A percentile compares a stretch with the other conserved stretches of the same genome.
phyloP scores from a whole-genome alignment of 2,888 invertebrate genomes.

The Diploptera punctata region DNA sequence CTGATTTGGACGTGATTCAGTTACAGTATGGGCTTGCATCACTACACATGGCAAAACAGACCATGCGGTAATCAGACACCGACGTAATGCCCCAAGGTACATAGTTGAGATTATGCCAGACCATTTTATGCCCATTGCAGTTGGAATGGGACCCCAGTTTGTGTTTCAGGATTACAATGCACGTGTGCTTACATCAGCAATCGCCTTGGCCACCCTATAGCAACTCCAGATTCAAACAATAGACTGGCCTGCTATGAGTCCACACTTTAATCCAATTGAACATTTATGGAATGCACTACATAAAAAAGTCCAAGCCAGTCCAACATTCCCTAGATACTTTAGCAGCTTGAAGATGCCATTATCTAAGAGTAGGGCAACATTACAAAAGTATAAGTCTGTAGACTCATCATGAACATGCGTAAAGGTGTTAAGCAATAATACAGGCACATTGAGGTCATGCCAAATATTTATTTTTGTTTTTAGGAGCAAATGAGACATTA shows the following conservation, averaged over 20 bases:
- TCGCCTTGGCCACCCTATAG: background rate
- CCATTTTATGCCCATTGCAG: background rate
- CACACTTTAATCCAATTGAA: background rate
- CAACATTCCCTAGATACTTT: background rate
- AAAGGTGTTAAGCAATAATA: constrained; percentile 4
- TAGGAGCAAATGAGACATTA: background rate
- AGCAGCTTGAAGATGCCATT: background rate
- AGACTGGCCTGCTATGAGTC: constrained; percentile 3
- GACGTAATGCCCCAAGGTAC: background rate
- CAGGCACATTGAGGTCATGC: background rate
- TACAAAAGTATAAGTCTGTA: background rate
- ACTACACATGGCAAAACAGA: constrained; percentile 3
- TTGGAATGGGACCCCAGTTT: constrained; percentile 17
- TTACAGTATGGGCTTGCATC: background rate
- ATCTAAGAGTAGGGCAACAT: background rate
- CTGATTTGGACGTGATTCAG: no score
- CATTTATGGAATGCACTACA: background rate
- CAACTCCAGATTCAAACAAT: background rate
- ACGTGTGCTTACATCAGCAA: constrained; percentile 6
- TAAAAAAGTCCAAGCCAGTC: background rate
- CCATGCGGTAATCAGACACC: background rate
- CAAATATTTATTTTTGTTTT: background rate
- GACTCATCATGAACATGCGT: background rate
- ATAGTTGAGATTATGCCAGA: background rate
- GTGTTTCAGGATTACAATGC: background rate